phyloP scores from a whole-genome alignment of 2,113 vertebrate genomes.

The Psettodes erumei region DNA sequence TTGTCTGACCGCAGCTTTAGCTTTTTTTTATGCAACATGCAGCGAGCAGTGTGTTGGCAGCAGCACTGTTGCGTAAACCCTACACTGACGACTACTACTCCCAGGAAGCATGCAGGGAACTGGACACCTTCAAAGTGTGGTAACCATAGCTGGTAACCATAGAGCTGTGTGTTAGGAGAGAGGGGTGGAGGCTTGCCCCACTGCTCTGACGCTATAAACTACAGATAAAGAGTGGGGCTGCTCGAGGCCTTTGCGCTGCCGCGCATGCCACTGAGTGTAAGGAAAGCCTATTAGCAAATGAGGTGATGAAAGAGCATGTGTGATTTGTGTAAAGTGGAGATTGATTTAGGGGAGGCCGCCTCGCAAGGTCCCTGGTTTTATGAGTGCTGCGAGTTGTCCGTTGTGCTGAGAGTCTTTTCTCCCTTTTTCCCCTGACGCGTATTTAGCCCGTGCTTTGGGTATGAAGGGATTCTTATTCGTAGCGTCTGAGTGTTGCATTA shows the following conservation, averaged over 20 bases:
- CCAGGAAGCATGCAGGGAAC: conserved; percentile 47
- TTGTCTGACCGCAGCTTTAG: neutral
- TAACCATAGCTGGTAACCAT: conserved; percentile 64
- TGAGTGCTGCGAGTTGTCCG: conserved; percentile 32
- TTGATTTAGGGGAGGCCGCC: conserved; percentile 32
- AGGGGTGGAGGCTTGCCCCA: neutral
- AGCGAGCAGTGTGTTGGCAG: neutral
- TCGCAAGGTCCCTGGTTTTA: conserved; percentile 38
- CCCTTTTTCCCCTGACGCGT: neutral
- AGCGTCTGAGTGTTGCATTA: neutral
- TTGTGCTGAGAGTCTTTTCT: conserved; percentile 48
- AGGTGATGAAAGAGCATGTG: conserved; percentile 37
- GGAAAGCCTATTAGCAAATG: conserved; percentile 58
- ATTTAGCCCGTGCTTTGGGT: neutral
- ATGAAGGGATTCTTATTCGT: too few species aligned
- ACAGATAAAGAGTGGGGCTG: neutral
- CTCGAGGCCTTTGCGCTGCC: conserved; percentile 1
- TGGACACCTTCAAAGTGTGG: conserved; percentile 44
- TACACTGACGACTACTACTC: neutral
- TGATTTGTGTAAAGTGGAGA: conserved; percentile 35
- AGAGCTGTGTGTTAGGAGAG: neutral
- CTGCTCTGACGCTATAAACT: neutral
- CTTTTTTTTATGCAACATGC: neutral
- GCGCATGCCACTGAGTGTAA: conserved; percentile 17
- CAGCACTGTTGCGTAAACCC: conserved; percentile 13